Percentiles rank a stretch among this genome's conserved stretches.
These are phyloP conservation scores for Euglossa dilemma DNA, from an alignment of 1,140 invertebrate species.

Conservation along the genomic window DNA sequence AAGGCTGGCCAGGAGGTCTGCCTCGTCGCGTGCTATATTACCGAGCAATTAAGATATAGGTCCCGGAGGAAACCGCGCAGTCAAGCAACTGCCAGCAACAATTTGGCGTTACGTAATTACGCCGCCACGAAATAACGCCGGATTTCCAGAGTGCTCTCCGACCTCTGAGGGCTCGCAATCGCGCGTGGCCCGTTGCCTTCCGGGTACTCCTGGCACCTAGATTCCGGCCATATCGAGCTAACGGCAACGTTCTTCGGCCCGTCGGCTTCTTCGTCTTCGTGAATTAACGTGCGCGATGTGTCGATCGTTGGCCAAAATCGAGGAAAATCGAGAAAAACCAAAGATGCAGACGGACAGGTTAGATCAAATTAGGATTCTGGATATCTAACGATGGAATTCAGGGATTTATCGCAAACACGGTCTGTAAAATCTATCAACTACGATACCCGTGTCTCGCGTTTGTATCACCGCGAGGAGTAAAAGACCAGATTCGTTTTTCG, in stretches of 20 bases:
- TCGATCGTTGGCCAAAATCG: conserved; percentile 46
- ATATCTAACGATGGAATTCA: no score
- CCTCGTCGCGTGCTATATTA: background rate
- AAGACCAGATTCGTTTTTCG: no score
- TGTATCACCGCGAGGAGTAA: no score
- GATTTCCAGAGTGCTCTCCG: conserved; percentile 5
- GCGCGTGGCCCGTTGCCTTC: background rate
- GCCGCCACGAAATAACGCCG: conserved; percentile 31
- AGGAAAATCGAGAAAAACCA: conserved; percentile 67
- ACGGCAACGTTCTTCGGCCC: conserved; percentile 25
- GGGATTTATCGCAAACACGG: no score
- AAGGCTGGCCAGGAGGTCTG: background rate
- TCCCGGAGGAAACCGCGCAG: conserved; percentile 29
- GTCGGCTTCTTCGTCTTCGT: conserved; percentile 65
- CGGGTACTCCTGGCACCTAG: conserved; percentile 15
- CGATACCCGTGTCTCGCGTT: no score
- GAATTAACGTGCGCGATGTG: conserved; percentile 68
- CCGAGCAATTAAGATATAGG: conserved; percentile 39
- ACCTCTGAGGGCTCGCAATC: background rate
- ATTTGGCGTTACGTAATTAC: conserved; percentile 44
- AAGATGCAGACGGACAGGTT: no score
- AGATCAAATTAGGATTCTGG: no score
- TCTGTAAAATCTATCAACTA: no score
- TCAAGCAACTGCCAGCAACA: conserved; percentile 38
- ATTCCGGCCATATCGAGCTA: conserved; percentile 61